Base-by-base conservation (phyloP, 2,797 vertebrate species). In the Eleutherodactylus coqui region DNA sequence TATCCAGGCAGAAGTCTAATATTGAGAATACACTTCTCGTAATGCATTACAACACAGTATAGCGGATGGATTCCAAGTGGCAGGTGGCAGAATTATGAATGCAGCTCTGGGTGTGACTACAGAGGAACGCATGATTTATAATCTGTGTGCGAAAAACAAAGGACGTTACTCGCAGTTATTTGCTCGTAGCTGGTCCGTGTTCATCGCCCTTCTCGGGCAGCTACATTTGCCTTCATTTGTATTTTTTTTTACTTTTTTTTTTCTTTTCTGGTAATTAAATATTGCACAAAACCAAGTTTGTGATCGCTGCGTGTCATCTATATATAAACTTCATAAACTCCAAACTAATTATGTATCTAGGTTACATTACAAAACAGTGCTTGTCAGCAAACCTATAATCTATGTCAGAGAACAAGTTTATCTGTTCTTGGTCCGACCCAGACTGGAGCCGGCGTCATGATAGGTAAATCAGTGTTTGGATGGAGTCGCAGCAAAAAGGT, bases 321-420 rank as follows among this genome's bases (percentile, higher is more conserved):
- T 77, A 49, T 32, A 51, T 75, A 75, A 32, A 32, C 47, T 45
- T 27, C 41, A 29, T n/a, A 45, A 38, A 70, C 8, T n/a, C 4
- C 36, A 13, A 19, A 32, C 47, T 76, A 3, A 51, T 76, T 77
- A 77, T 77, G 75, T 77, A 77, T 36, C 49, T 21, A 53, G 49
- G 75, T 34, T 36, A 76, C 75, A 9, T 76, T 53, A 34, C 75
- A 76, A 11, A 76, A 34, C 29, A 51, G 3, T 41, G 38, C 14
- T 67, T 62, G 13, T 27, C 27, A 41, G 4, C 72, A 29, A 75
- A 32, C 29, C 73, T 75, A 51, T 77, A 77, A 47, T 67, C 19
- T 49, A 5, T 24, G 10, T 9, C 60, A 32, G 19, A 64, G 34
- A 13, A 24, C 21, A 10, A 36, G 32, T 8, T 34, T 8, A 36